phyloP scores from a whole-genome alignment of 2,797 vertebrate species.

The Xenentodon cancila region DNA sequence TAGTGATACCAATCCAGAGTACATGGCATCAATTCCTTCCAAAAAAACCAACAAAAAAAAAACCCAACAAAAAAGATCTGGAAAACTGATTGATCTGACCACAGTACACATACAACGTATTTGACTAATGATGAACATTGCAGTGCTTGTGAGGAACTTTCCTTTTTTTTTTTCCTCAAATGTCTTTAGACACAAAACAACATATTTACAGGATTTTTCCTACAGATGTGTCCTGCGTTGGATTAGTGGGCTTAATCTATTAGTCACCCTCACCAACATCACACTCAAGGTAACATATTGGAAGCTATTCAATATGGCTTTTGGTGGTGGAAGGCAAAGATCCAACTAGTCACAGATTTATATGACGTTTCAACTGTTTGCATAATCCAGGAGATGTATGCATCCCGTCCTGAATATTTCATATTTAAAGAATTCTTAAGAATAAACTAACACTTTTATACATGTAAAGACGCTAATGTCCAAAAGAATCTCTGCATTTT shows the following conservation, averaged over 20 bases:
- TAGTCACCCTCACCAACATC: conserved; percentile 39
- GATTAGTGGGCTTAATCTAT: conserved; percentile 55
- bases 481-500: too few species aligned
- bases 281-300: conserved; percentile 20
- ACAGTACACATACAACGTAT: too few species aligned
- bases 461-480: conserved; percentile 39
- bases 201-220: conserved; percentile 15
- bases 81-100: too few species aligned
- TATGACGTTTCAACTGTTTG: conserved; percentile 45
- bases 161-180: too few species aligned
- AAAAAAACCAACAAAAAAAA: too few species aligned
- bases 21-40: too few species aligned
- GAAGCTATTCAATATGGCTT: conserved; percentile 45
- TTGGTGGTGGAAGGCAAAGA: conserved; percentile 40
- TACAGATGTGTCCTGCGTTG: conserved; percentile 40
- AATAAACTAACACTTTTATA: conserved; percentile 34
- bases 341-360: conserved; percentile 48
- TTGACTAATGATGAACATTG: too few species aligned
- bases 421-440: conserved; percentile 55
- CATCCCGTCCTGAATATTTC: conserved; percentile 49
- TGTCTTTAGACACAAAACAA: too few species aligned
- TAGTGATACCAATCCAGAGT: neutral
- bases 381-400: conserved; percentile 62
- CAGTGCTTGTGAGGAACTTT: too few species aligned
- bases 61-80: too few species aligned